Conservation (phyloP, 2,113 vertebrate species). For the Artemisiospiza belli region DNA sequence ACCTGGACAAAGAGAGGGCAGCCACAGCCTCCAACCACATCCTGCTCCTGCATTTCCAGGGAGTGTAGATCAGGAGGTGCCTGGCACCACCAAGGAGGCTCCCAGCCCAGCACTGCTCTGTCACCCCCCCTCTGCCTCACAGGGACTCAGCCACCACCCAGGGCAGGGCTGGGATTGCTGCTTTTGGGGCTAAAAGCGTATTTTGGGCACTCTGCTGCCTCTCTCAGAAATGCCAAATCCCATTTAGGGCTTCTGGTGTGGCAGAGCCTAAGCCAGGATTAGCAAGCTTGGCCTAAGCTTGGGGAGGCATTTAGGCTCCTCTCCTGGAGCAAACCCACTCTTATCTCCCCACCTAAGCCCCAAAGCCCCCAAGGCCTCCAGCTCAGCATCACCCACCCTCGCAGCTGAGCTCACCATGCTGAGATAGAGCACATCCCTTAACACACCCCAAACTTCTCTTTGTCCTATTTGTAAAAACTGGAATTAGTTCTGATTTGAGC, state of each 20-base stretch:
- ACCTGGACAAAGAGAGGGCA: not conserved
- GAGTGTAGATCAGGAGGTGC: not conserved
- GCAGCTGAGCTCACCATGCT: not conserved
- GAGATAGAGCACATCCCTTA: not conserved
- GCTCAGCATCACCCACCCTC: not conserved
- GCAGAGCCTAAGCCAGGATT: not conserved
- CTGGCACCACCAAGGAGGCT: not conserved
- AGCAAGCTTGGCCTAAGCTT: not conserved
- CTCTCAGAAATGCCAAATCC: not conserved
- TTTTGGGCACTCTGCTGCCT: not conserved
- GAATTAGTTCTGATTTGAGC: not conserved
- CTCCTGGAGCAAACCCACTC: not conserved
- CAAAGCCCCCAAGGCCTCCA: not conserved
- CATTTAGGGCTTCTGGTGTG: not conserved
- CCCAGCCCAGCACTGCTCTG: not conserved
- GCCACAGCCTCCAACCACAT: fast-evolving
- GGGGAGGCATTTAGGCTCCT: not conserved
- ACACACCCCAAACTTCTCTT: not conserved
- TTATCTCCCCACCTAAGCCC: not conserved
- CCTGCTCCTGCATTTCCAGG: not conserved
- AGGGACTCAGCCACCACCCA: not conserved
- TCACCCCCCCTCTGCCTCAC: fast-evolving
- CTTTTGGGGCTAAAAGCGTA: not conserved
- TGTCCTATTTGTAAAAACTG: fast-evolving
- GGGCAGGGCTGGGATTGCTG: not conserved